Percentiles rank a stretch among this genome's conserved stretches.
phyloP scores from a whole-genome alignment of 2,888 invertebrate species.

The Notodonta dromedarius region DNA sequence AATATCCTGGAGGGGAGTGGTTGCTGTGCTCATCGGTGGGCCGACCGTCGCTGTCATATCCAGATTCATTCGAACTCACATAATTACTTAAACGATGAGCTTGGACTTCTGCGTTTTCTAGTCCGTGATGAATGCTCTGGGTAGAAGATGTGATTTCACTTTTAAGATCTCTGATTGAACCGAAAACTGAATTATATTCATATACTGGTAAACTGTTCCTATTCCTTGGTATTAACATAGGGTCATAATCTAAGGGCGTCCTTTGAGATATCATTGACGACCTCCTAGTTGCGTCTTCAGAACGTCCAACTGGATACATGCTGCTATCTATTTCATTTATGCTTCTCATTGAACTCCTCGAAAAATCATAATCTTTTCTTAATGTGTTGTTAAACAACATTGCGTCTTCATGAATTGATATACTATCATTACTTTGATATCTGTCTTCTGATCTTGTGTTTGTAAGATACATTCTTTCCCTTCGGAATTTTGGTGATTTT shows the following conservation, averaged over 20 bases:
- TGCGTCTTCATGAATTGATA: conserved; percentile 77
- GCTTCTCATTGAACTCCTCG: conserved; percentile 74
- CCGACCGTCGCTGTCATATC: conserved; percentile 91
- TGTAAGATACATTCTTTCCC: conserved; percentile 68
- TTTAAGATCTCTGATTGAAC: conserved; percentile 72
- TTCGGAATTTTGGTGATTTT: conserved; percentile 74
- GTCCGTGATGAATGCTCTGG: conserved; percentile 82
- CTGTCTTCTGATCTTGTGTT: conserved; percentile 86
- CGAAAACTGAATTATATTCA: conserved; percentile 70
- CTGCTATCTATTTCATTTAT: conserved; percentile 69
- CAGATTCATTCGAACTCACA: conserved; percentile 92
- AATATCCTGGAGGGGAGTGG: conserved; percentile 82
- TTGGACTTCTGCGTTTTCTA: conserved; percentile 83
- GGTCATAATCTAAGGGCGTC: conserved; percentile 74
- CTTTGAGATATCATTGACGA: conserved; percentile 79
- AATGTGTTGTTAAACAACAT: conserved; percentile 69
- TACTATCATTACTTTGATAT: conserved; percentile 82
- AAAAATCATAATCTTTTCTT: conserved; percentile 67
- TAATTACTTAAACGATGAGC: conserved; percentile 88
- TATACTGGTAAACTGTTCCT: conserved; percentile 80
- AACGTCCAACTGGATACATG: conserved; percentile 57
- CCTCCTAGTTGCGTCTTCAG: conserved; percentile 68
- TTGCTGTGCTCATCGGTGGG: conserved; percentile 82
- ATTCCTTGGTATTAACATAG: conserved; percentile 78
- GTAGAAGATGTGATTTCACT: conserved; percentile 72